A percentile compares a stretch with the other conserved stretches of the same genome.
Conservation (phyloP, 2,113 vertebrate genomes). For the Toxotes jaculatrix region DNA sequence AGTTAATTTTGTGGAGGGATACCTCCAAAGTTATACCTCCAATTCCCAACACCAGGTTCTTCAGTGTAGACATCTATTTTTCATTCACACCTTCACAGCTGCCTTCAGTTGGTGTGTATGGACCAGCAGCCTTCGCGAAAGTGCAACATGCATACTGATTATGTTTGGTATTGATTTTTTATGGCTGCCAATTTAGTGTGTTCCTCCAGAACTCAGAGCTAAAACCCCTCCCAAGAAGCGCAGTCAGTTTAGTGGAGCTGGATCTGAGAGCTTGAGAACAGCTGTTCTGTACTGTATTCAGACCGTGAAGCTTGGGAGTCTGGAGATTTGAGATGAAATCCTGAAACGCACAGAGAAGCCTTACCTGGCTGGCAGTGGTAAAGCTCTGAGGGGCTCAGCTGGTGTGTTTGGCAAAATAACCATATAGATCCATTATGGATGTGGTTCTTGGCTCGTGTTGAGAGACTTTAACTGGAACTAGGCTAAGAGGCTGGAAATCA, state of each 20-base stretch:
- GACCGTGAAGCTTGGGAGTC: slow-evolving; percentile 14
- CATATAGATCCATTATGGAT: slow-evolving; percentile 66
- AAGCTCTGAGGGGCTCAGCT: slow-evolving; percentile 35
- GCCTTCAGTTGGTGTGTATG: slow-evolving; percentile 38
- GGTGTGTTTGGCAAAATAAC: slow-evolving; percentile 62
- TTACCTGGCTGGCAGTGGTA: slow-evolving; percentile 17
- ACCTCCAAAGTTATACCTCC: slow-evolving; percentile 12
- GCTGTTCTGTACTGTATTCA: slow-evolving; percentile 34
- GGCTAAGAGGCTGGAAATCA: slow-evolving; percentile 69
- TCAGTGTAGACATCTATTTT: slow-evolving; percentile 47
- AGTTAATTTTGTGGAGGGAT: slow-evolving; percentile 11
- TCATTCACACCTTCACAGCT: slow-evolving; percentile 63
- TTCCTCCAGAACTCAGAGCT: slow-evolving; percentile 40
- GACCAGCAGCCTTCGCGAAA: slow-evolving; percentile 63
- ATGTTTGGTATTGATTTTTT: slow-evolving; percentile 69
- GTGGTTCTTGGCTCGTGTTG: slow-evolving; percentile 57
- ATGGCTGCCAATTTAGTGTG: slow-evolving; percentile 53
- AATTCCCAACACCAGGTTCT: slow-evolving; percentile 24
- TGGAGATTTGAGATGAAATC: slow-evolving; percentile 42
- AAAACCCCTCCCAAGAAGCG: slow-evolving; percentile 31
- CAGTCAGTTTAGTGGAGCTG: slow-evolving; percentile 42
- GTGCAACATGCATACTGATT: slow-evolving; percentile 66
- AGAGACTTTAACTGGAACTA: slow-evolving; percentile 66
- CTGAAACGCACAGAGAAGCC: slow-evolving; percentile 27
- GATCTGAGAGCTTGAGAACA: slow-evolving; percentile 44